Evolutionary conservation across 2,797 vertebrate genomes (phyloP), one percentile per base, ranked within the genome.

Genomic region (Discoglossus pictus): DNA sequence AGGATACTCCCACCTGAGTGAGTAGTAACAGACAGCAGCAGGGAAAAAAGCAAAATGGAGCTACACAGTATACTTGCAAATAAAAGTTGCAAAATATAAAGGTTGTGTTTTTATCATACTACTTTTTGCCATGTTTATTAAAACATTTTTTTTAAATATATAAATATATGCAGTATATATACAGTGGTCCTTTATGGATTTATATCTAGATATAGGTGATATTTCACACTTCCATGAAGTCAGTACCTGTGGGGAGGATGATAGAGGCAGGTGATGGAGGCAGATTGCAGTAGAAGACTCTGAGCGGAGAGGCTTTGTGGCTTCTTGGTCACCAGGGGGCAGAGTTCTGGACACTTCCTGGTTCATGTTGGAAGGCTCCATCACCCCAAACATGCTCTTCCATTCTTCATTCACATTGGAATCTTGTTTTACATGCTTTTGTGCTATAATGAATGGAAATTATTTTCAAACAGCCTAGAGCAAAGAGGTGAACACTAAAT

Each of bases 371-470:
- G 93, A 42, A 21, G 95, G 92, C 59, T 99, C 97, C 87, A 98
- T 85, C 2, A 95, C 97, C 12, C 97, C 96, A 65, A 99, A 99
- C 96, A 98, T 98, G 84, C 96, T 98, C 82, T 94, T 98, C 97
- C 96, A 99, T 83, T 98, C 97, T 82, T 98, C 96, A 67, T 98
- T 99, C 79, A 99, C 91, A 75, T 92, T 92, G 9, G 93, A 92
- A 81, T 99, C 97, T 85, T 95, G 95, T 78, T 98, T 99, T 5
- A 93, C 87, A 7, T 98, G 94, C 73, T 97, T 98, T 82, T 94
- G 92, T 34, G 93, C 97, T 99, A 65, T 9, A 70, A 70, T 47
- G 21, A 69, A 34, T 25, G 2, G 15, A 40, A 42, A n/a, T n/a
- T n/a, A n/a, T n/a, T n/a, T n/a, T n/a, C n/a, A n/a, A n/a, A n/a